Percentiles rank a stretch among this genome's conserved stretches.
Evolutionary conservation across 2,888 invertebrate genomes (phyloP).

Genomic region (Epicampocera succincta): DNA sequence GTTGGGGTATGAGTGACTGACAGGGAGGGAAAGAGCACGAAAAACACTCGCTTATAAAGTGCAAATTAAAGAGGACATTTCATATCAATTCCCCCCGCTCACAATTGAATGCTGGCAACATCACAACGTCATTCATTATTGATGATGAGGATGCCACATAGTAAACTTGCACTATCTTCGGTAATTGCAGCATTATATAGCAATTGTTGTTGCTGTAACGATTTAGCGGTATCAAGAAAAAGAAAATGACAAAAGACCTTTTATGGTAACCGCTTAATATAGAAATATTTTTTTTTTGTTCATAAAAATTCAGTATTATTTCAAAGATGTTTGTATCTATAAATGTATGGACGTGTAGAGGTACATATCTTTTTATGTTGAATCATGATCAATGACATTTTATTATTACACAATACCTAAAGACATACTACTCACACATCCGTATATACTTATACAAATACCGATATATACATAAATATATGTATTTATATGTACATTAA

Average conservation of each 20-base stretch:
- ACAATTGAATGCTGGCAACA: not conserved
- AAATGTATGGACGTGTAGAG: not conserved
- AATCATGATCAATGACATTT: no score
- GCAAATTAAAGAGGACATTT: slow-evolving; percentile 62
- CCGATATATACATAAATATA: no score
- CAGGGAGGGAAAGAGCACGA: not conserved
- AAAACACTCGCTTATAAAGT: slow-evolving; percentile 19
- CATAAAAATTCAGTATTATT: not conserved
- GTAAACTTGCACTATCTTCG: slow-evolving; percentile 11
- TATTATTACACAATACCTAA: no score
- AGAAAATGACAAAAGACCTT: slow-evolving; percentile 45
- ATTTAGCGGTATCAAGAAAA: slow-evolving; percentile 40
- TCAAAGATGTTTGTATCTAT: not conserved
- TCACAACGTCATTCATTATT: slow-evolving; percentile 5
- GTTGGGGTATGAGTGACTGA: not conserved
- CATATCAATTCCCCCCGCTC: slow-evolving; percentile 16
- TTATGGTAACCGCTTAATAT: slow-evolving; percentile 51
- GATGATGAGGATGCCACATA: slow-evolving; percentile 33
- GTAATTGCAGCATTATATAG: slow-evolving; percentile 40
- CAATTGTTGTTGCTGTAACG: slow-evolving; percentile 18
- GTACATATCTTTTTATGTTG: no score
- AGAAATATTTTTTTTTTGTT: slow-evolving; percentile 31
- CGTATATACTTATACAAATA: no score
- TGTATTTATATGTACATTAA: no score
- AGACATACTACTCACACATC: no score